Percentiles rank a stretch among this genome's conserved stretches.
Conservation (phyloP, 2,888 invertebrate species). For the Pycnomerus fuliginosus region DNA sequence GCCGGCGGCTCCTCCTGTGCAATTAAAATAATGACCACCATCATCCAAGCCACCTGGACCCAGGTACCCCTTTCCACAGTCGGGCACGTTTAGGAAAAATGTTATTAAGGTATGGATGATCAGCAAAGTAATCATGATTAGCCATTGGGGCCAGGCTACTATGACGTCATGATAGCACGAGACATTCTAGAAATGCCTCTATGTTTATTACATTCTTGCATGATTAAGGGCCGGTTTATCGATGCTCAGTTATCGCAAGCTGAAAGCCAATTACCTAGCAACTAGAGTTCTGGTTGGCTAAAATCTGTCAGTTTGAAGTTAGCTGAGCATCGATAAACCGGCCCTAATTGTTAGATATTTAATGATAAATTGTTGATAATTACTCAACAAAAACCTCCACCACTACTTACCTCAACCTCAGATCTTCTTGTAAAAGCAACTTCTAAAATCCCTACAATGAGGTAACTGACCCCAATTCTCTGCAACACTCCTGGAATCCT, state of each 20-base stretch:
- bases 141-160: conserved; percentile 73
- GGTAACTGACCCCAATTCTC: conserved; percentile 75
- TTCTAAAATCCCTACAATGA: conserved; percentile 72
- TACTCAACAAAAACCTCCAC: not conserved
- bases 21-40: conserved; percentile 59
- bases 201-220: not conserved
- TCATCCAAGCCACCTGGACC: conserved; percentile 81
- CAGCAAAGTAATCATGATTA: conserved; percentile 62
- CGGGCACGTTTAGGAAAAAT: conserved; percentile 67
- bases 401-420: conserved; percentile 38
- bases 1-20: conserved; percentile 83
- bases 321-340: too few relatives aligned
- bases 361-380: conserved; percentile 1
- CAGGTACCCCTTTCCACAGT: conserved; percentile 77
- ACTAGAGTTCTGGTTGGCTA: too few relatives aligned
- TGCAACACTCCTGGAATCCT: conserved; percentile 83
- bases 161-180: conserved; percentile 62
- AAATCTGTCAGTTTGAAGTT: too few relatives aligned
- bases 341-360: not conserved
- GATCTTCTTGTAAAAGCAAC: conserved; percentile 53
- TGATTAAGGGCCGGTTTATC: too few relatives aligned
- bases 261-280: too few relatives aligned
- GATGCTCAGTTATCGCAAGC: too few relatives aligned
- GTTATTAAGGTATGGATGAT: conserved; percentile 67
- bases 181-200: conserved; percentile 39